Evolutionary conservation across 1,140 invertebrate genomes (phyloP).

Genomic region (Bombus pascuorum): DNA sequence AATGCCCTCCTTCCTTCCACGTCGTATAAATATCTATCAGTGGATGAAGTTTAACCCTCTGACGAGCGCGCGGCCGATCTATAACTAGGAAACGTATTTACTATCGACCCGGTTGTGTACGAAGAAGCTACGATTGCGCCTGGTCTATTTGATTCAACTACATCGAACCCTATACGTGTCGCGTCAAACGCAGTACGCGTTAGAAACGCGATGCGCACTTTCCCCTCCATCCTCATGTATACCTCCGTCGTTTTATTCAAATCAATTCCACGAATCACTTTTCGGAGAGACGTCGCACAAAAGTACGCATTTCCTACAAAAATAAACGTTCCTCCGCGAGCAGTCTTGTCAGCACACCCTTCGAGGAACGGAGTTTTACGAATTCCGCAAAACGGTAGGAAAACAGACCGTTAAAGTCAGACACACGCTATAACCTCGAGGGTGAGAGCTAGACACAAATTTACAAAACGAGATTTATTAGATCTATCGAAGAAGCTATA

Average conservation of each 20-base stretch:
- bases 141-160: neutral
- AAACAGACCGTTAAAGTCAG: conserved; percentile 18
- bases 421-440: neutral
- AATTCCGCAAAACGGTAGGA: neutral
- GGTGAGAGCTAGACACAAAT: neutral
- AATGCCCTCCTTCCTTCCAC: conserved; percentile 58
- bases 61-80: neutral
- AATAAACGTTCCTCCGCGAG: conserved; percentile 14
- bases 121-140: neutral
- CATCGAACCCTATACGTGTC: neutral
- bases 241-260: neutral
- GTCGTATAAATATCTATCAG: conserved; percentile 63
- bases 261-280: neutral
- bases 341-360: neutral
- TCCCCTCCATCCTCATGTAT: neutral
- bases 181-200: conserved; percentile 13
- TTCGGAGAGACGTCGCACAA: neutral
- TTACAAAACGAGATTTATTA: neutral
- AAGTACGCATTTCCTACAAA: conserved; percentile 31
- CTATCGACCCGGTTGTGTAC: neutral
- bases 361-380: neutral
- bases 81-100: conserved; percentile 15
- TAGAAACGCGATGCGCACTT: neutral
- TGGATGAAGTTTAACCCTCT: conserved; percentile 62
- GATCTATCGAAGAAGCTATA: neutral